Base-by-base conservation (phyloP, 2,113 vertebrate genomes). In the Engystomops pustulosus region DNA sequence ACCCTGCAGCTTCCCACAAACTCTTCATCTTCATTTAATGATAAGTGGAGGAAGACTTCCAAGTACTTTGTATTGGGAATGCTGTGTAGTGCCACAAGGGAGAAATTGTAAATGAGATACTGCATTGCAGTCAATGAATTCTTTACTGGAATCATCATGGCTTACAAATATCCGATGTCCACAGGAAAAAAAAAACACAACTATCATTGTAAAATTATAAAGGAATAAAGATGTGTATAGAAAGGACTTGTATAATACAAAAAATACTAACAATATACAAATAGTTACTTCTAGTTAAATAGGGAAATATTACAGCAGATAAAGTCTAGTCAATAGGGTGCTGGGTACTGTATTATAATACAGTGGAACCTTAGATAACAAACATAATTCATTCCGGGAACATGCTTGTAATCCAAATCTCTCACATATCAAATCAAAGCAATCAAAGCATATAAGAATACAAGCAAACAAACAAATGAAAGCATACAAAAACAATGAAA, bases 71-170 rank as follows among this genome's bases (percentile, higher is more conserved):
- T 49, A 49, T 32, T 49, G 65, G 0, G 20, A 5, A 18, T 78
- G 20, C 45, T 7, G 11, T 49, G 38, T 68, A 51, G 45, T 18
- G 2, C 0, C 47, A 75, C 6, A 0, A 0, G 11, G 9, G 81
- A 78, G 23, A 78, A 34, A 51, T 14, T 3, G 71, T 34, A 32
- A 79, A 77, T 49, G 53, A 86, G 71, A 51, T 68, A 78, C 75
- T 82, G 79, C 69, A 1, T 41, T 38, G 78, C 41, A 75, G 77
- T 1, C 0, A 0, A 0, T 41, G 68, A 23, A 41, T 20, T 32
- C 14, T 27, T 51, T 71, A 82, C 80, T 82, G 30, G 27, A 69
- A 34, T 5, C 76, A 71, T 20, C 27, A 32, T 6, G 18, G 58
- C 11, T 70, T 45, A 0, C 0, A 0, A 0, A 0, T 14, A 17